Base-by-base conservation (phyloP, 2,113 vertebrate species). In the Hippocampus zosterae region DNA sequence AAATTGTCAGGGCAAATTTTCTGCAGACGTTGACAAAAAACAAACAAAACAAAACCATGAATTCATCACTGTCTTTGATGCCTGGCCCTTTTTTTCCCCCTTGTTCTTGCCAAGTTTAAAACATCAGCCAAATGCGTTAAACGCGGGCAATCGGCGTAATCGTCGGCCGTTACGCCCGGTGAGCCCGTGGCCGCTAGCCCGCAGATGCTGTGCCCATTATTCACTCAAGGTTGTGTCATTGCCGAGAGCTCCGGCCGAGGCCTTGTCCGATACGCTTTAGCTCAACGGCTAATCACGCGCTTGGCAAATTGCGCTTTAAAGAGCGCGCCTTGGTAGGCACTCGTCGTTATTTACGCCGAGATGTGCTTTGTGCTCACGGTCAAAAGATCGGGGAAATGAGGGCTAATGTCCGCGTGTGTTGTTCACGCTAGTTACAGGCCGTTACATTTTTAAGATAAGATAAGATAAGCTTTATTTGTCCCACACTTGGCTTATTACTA, bases 161-260 rank as follows among this genome's bases (percentile, higher is more conserved):
- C n/a, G 42, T 3, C 27, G 37, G 63, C 19, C 69, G 73, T 81
- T 77, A 83, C 72, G 64, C 70, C 78, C 52, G n/a, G 19, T 63
- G 65, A 56, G 81, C 76, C 75, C 72, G 42, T 53, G 75, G 81
- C 79, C 74, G 77, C 72, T 76, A 64, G 88, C 82, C 81, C 27
- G 29, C 37, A 50, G 78, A 83, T 82, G 75, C 72, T 85, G 66
- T 37, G 72, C 81, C 85, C 83, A 89, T 91, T 89, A 85, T 85
- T 86, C 87, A 90, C 67, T 87, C 85, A 89, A 91, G 87, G 89
- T 89, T 88, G 75, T 76, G 86, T 87, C 87, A 83, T 87, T 84
- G 87, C 90, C 85, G 61, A 67, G 41, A 91, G 88, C 84, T 29
- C 74, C 65, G 72, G 60, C 78, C 57, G 27, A 56, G 73, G 77